Conservation (phyloP, 2,797 vertebrate species). For the Triplophysa yarkandensis region DNA sequence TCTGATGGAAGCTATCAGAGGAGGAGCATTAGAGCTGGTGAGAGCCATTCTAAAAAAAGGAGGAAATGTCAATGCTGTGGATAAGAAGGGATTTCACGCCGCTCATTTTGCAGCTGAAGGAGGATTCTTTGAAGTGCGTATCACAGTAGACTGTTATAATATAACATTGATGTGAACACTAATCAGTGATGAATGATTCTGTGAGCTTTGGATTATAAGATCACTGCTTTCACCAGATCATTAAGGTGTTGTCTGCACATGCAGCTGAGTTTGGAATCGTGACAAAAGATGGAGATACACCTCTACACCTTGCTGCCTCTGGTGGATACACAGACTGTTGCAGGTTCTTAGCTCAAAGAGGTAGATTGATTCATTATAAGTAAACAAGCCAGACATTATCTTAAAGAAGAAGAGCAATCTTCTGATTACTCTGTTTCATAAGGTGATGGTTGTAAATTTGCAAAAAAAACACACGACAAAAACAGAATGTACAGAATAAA, state of each 20-base stretch:
- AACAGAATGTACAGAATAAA: neutral
- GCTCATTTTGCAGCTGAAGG: conserved; percentile 90
- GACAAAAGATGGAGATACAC: conserved; percentile 79
- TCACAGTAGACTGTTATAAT: neutral
- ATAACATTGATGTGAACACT: neutral
- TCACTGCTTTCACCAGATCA: conserved; percentile 63
- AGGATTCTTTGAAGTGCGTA: conserved; percentile 85
- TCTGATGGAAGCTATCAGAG: conserved; percentile 85
- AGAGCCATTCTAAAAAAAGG: conserved; percentile 81
- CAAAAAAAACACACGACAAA: too few relatives aligned
- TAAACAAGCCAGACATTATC: neutral
- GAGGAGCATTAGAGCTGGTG: conserved; percentile 78
- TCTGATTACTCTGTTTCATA: neutral
- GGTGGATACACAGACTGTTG: conserved; percentile 84
- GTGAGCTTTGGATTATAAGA: neutral
- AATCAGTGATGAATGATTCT: neutral
- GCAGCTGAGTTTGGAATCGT: conserved; percentile 80
- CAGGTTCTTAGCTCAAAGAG: conserved; percentile 93
- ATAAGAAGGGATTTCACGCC: conserved; percentile 76
- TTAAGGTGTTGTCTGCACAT: conserved; percentile 76
- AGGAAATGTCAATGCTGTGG: conserved; percentile 78
- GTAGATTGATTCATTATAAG: conserved; percentile 64
- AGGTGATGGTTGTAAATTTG: too few relatives aligned
- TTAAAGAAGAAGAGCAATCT: neutral
- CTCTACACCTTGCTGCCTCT: conserved; percentile 86